Evolutionary conservation across 2,888 invertebrate species (phyloP), one percentile per base, ranked within the genome.

Genomic region (Caenorhabditis sp.): DNA sequence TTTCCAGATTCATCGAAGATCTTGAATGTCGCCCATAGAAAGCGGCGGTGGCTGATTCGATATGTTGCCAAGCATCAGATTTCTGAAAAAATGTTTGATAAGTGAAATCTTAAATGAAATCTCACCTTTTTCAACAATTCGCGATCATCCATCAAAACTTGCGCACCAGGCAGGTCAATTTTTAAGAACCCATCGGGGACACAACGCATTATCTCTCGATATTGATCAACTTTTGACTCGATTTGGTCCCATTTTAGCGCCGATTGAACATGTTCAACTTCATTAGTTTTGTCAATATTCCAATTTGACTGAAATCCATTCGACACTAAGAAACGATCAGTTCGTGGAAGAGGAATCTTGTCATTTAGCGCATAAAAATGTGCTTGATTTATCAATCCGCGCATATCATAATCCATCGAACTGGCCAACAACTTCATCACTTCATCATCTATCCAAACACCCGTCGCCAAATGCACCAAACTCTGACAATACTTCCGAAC

Each of bases 401-500:
- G 58, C 1, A 72, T 50, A 31, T 72, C 68, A 43, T 72, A 57
- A 2, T 59, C 21, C 0, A 67, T 61, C 0, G 67, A 67, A 26
- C 26, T 26, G 3, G 72, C 61, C 14, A 72, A 59, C 14, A 21
- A 17, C 1, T 49, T 25, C 20, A 72, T 68, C 1, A 62, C 58
- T 12, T 27, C 12, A 14, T 61, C 49, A 26, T 58, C 49, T 7
- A 72, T 58, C 52, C 36, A 27, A 1, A 65, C 59, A n/a, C 50
- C 21, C 1, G 59, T 64, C 7, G 57, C 50, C 10, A 63, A 43
- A 49, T 72, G 54, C 0, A 72, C 61, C 1, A 65, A 5, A 20
- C 58, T 38, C 64, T 72, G 67, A 17, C 60, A 64, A 59, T 65
- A 72, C 52, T 72, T 58, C 27, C 58, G 52, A 10, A 58, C 31